Evolutionary conservation across 2,797 vertebrate species (phyloP), one percentile per base, ranked within the genome.

Genomic region (Acrossocheilus wenchowensis): DNA sequence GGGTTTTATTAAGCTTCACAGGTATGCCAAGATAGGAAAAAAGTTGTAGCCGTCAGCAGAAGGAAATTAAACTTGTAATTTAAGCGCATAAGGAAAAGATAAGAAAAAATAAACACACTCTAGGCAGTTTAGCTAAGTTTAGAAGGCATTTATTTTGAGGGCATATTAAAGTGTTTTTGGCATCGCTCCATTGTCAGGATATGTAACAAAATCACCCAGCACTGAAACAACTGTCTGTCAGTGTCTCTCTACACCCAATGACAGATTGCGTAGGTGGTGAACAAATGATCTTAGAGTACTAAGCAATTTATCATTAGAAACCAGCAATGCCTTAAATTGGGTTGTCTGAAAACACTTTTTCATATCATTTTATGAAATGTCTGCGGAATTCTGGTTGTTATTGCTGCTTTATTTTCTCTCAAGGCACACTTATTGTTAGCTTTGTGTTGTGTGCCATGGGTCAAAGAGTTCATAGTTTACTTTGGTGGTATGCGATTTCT

Each of bases 41-140:
- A 79, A 41, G n/a, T 36, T 57, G 48, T 79, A 48, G 39, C 75
- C 52, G 1, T 80, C 52, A 85, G 84, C 84, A 79, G 43, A 80
- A 80, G 77, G 41, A 85, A 79, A 85, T 73, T 48, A 62, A 62
- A 80, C 77, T 60, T 72, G 66, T 80, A 62, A 85, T 80, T 80
- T 60, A 71, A 45, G 66, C 1, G 3, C 12, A 79, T 21, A 14
- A 30, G 23, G 7, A 85, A 69, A 72, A 80, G n/a, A 78, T 41
- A 41, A 68, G 34, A 71, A 69, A n/a, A 69, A 85, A 79, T 71
- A 85, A 80, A 80, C 21, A 72, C 36, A 50, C 77, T 85, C 14
- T 15, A 62, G 50, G 66, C 77, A 73, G 23, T 60, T 71, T 41
- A 19, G 36, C 62, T 85, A 34, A 30, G 52, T 80, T 85, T 85